These are phyloP conservation scores for Brachionichthys hirsutus DNA, from an alignment of 2,113 vertebrate species.

Conservation along the genomic window DNA sequence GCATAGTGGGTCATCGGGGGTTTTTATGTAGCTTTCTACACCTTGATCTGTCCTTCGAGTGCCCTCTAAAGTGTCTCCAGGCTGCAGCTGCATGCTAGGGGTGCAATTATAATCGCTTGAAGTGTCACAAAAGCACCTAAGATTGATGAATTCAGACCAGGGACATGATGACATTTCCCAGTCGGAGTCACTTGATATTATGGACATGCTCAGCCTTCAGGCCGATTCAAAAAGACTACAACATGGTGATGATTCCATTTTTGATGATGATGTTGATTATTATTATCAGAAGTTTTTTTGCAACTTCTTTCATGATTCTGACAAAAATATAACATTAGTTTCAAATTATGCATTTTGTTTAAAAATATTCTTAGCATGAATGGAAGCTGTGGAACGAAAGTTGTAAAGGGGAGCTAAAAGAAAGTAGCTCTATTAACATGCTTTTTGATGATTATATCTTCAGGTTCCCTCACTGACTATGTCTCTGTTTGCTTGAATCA, in stretches of 20 bases:
- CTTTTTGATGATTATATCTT: no score
- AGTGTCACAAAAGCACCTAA: conserved; percentile 24
- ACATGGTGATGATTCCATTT: no score
- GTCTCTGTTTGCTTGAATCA: conserved; percentile 63
- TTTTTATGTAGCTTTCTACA: not conserved
- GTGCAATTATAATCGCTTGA: conserved; percentile 25
- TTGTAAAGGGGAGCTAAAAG: no score
- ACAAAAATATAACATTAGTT: no score
- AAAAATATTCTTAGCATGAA: no score
- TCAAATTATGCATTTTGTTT: no score
- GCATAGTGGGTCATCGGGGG: conserved; percentile 5
- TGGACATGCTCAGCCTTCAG: not conserved
- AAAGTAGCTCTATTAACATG: no score
- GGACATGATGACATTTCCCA: conserved; percentile 32
- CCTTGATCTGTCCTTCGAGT: conserved; percentile 17
- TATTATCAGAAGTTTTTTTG: no score
- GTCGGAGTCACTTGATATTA: conserved; percentile 11
- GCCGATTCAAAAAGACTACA: no score
- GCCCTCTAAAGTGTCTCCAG: conserved; percentile 23
- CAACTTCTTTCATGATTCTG: no score
- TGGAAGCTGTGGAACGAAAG: no score
- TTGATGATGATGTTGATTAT: no score
- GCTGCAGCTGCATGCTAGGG: not conserved
- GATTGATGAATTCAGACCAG: conserved; percentile 12
- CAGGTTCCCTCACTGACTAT: not conserved